Conservation (phyloP, 2,797 vertebrate genomes). For the Loriculus beryllinus region DNA sequence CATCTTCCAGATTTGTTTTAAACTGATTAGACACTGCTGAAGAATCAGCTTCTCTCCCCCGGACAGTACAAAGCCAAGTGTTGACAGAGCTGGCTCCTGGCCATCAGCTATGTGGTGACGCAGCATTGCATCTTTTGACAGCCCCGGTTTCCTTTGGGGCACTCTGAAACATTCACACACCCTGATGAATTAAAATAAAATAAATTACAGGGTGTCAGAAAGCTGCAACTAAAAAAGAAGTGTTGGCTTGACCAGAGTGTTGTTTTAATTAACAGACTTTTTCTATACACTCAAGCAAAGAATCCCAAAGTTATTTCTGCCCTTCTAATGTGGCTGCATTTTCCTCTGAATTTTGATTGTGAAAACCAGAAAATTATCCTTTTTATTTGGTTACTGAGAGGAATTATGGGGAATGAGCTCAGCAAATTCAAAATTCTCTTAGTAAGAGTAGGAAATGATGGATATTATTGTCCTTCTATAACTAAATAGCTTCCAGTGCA, state of each 20-base stretch:
- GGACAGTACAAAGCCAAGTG: slow-evolving; percentile 76
- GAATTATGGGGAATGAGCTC: slow-evolving; percentile 28
- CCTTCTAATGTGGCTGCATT: background rate
- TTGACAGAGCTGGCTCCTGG: slow-evolving; percentile 76
- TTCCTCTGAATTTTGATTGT: slow-evolving; percentile 25
- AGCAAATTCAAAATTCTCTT: slow-evolving; percentile 19
- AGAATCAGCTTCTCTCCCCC: slow-evolving; percentile 77
- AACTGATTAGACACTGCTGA: slow-evolving; percentile 80
- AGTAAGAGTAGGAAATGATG: background rate
- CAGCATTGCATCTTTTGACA: slow-evolving; percentile 53
- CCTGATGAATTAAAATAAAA: background rate
- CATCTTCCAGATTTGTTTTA: slow-evolving; percentile 82
- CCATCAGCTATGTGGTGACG: slow-evolving; percentile 66
- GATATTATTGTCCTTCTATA: background rate
- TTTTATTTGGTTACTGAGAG: slow-evolving; percentile 40
- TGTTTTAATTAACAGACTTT: slow-evolving; percentile 37
- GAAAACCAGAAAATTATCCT: background rate
- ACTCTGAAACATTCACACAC: slow-evolving; percentile 13
- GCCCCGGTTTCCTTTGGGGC: slow-evolving; percentile 41
- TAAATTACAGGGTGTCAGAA: background rate
- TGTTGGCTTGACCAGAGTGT: slow-evolving; percentile 9
- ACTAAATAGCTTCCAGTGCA: background rate
- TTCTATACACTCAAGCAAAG: background rate
- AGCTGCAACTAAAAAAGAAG: slow-evolving; percentile 13
- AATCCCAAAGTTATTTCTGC: background rate